Conservation (phyloP, 1,140 invertebrate species). For the Brachionus sp. region DNA sequence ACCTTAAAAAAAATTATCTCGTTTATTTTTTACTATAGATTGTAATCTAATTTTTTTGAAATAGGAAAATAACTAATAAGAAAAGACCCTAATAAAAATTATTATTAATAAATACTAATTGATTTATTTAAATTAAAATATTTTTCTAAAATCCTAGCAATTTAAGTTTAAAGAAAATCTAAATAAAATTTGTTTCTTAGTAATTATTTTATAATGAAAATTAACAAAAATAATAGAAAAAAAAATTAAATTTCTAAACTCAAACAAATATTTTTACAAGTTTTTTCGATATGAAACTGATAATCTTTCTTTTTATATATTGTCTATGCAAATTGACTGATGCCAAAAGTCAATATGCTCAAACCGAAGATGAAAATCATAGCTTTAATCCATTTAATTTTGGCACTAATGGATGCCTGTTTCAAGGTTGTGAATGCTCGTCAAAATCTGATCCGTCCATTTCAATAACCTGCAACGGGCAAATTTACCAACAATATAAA, state of each 20-base stretch:
- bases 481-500: not conserved
- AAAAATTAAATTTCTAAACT: not conserved
- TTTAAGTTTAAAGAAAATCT: no score
- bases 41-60: no score
- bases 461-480: not conserved
- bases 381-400: not conserved
- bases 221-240: not conserved
- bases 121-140: no score
- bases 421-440: not conserved
- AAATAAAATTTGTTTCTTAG: not conserved
- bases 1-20: no score
- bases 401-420: not conserved
- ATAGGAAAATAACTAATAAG: no score
- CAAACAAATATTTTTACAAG: not conserved
- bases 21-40: no score
- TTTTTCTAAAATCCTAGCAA: no score
- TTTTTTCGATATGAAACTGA: not conserved
- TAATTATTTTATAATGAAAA: not conserved
- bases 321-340: not conserved
- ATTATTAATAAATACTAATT: no score
- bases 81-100: not conserved
- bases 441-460: not conserved
- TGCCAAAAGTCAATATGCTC: not conserved
- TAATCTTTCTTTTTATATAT: not conserved
- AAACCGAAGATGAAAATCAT: not conserved